Percentiles rank a stretch among this genome's conserved stretches.
phyloP scores from a whole-genome alignment of 1,140 invertebrate species.

The Capitella teleta region DNA sequence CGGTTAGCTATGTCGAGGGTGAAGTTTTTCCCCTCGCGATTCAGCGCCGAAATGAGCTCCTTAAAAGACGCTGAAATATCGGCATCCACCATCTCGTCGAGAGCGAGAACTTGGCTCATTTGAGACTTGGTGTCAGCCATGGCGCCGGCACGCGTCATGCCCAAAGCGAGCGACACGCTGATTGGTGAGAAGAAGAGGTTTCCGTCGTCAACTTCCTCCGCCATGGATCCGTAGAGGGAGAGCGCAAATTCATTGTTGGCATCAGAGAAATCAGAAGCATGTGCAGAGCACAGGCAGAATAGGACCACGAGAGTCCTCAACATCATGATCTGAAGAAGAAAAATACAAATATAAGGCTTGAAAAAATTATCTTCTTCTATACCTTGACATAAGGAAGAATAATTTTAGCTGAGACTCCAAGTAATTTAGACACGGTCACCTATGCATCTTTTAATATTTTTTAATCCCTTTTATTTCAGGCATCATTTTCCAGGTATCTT shows the following conservation, averaged over 20 bases:
- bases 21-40: not conserved
- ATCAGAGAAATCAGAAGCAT: no score
- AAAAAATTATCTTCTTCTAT: no score
- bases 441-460: no score
- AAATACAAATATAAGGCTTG: no score
- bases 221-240: not conserved
- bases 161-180: constrained; percentile 1
- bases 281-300: no score
- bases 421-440: no score
- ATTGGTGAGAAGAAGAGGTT: constrained; percentile 6
- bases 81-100: not conserved
- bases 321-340: no score
- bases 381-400: no score
- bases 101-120: not conserved
- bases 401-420: no score
- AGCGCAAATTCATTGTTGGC: constrained; percentile 5
- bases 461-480: no score
- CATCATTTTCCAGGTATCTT: no score
- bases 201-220: not conserved
- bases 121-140: not conserved
- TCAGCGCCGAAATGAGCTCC: not conserved
- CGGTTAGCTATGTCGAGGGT: not conserved
- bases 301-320: no score
- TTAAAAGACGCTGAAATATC: not conserved
- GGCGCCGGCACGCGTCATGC: constrained; percentile 2